Conservation (phyloP, 1,140 invertebrate genomes). For the Phocides pigmalion region DNA sequence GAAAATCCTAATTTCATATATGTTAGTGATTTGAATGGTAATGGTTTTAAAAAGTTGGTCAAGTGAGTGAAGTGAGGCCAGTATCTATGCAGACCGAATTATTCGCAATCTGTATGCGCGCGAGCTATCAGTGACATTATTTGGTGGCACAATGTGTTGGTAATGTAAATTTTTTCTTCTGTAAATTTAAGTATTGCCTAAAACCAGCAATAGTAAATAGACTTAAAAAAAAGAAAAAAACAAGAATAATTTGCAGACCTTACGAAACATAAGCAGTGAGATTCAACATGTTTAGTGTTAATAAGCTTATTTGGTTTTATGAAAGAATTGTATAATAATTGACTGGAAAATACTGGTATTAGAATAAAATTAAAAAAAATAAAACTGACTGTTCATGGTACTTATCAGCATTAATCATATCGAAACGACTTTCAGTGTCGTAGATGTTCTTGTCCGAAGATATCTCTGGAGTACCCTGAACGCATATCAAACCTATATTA, state of each 20-base stretch:
- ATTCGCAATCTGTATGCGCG: constrained; percentile 55
- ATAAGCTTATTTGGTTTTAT: too few species aligned
- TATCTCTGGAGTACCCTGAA: too few species aligned
- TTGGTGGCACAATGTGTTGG: constrained; percentile 19
- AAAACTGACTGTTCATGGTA: too few species aligned
- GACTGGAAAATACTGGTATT: too few species aligned
- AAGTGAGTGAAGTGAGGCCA: constrained; percentile 54
- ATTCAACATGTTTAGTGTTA: too few species aligned
- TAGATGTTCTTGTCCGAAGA: background rate
- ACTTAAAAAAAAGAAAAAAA: constrained; percentile 16
- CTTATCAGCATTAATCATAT: too few species aligned
- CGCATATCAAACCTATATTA: background rate
- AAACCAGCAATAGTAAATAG: constrained; percentile 14
- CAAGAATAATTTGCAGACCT: too few species aligned
- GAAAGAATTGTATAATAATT: too few species aligned
- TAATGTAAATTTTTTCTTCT: constrained; percentile 1
- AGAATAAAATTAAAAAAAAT: too few species aligned
- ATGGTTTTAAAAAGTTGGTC: constrained; percentile 72
- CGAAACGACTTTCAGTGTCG: constrained; percentile 17
- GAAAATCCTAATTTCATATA: constrained; percentile 35
- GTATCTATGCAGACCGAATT: constrained; percentile 44
- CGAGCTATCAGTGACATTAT: constrained; percentile 12
- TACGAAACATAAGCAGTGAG: too few species aligned
- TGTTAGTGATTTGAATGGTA: constrained; percentile 59
- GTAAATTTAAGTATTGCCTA: background rate